Percentiles rank a stretch among this genome's conserved stretches.
Conservation (phyloP, 2,797 vertebrate species). For the Xerus rutilus region DNA sequence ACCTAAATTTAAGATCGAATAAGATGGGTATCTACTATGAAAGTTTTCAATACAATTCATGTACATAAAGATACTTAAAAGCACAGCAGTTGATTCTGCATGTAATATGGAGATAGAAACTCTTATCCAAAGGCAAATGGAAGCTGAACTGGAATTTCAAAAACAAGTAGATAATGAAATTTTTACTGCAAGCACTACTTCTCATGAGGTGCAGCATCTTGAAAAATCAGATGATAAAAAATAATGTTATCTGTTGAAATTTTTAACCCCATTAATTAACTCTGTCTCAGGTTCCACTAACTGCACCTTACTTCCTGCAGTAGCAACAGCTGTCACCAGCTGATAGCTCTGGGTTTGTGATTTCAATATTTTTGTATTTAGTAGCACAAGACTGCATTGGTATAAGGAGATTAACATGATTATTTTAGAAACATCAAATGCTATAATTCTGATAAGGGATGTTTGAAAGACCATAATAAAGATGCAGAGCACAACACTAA, state of each 20-base stretch:
- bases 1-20: conserved; percentile 22
- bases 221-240: conserved; percentile 52
- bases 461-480: conserved; percentile 70
- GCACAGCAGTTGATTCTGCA: neutral
- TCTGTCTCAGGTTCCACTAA: neutral
- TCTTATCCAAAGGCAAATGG: neutral
- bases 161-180: neutral
- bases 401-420: conserved; percentile 79
- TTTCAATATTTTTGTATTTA: conserved; percentile 75
- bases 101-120: neutral
- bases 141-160: neutral
- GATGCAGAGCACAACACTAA: conserved; percentile 61
- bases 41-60: conserved; percentile 21
- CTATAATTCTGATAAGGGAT: conserved; percentile 58
- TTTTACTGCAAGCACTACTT: neutral
- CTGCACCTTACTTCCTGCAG: conserved; percentile 48
- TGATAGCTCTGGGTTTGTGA: conserved; percentile 53
- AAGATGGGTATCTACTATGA: neutral
- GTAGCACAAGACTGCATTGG: conserved; percentile 67
- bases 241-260: conserved; percentile 14
- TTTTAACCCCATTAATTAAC: conserved; percentile 9
- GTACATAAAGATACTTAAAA: conserved; percentile 25
- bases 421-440: conserved; percentile 82
- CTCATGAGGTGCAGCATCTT: neutral
- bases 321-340: conserved; percentile 77